Evolutionary conservation across 1,140 invertebrate species (phyloP).

Genomic region (Stegodyphus dumicola): DNA sequence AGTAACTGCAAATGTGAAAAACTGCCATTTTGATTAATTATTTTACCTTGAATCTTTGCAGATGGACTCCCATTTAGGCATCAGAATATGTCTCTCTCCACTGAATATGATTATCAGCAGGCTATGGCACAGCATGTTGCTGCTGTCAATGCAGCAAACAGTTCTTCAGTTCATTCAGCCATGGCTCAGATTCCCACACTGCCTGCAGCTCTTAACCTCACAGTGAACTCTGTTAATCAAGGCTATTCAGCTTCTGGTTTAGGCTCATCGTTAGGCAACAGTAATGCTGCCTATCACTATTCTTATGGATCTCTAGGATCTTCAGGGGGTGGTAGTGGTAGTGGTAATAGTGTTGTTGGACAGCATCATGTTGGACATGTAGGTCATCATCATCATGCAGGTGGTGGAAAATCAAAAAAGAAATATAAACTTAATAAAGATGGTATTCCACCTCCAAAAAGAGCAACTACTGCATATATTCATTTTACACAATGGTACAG

Average conservation of each 20-base stretch:
- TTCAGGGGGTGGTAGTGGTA: conserved; percentile 33
- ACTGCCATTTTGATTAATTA: too few relatives aligned
- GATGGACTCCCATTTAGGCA: conserved; percentile 61
- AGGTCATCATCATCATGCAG: conserved; percentile 40
- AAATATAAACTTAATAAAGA: conserved; percentile 64
- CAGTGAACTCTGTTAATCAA: conserved; percentile 62
- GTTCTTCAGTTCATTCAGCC: conserved; percentile 61
- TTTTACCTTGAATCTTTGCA: not conserved
- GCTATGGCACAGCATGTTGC: conserved; percentile 63
- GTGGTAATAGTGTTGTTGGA: conserved; percentile 44
- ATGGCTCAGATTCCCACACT: conserved; percentile 60
- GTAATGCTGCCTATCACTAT: conserved; percentile 53
- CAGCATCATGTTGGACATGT: conserved; percentile 39
- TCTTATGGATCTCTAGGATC: conserved; percentile 42
- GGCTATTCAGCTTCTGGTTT: conserved; percentile 30
- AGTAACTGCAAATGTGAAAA: too few relatives aligned
- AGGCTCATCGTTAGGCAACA: conserved; percentile 55
- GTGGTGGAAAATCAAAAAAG: conserved; percentile 63
- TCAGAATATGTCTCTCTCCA: conserved; percentile 60
- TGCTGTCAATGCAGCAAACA: conserved; percentile 59
- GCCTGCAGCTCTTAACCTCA: conserved; percentile 63
- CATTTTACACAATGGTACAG: conserved; percentile 66
- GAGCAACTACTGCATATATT: conserved; percentile 65
- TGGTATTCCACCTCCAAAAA: conserved; percentile 64
- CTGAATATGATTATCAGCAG: conserved; percentile 63